These are phyloP conservation scores for Gallirallus australis DNA, from an alignment of 2,797 vertebrate species.

Conservation along the genomic window DNA sequence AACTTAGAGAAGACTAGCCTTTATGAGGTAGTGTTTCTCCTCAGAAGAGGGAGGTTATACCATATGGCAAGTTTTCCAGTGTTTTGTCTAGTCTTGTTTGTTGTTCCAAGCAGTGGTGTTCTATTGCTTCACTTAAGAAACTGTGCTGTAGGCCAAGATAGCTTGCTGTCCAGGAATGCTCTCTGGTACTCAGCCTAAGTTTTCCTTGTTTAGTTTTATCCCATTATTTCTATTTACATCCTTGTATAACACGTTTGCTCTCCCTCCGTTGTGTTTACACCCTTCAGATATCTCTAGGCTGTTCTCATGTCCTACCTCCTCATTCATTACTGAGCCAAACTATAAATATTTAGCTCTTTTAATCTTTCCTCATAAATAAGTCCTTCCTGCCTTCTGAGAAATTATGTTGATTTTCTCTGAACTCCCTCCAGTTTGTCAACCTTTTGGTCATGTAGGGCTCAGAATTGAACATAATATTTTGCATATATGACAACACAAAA, in stretches of 20 bases:
- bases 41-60: neutral
- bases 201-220: slow-evolving; percentile 51
- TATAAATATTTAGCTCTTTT: slow-evolving; percentile 71
- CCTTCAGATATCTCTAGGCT: slow-evolving; percentile 30
- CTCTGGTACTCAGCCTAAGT: neutral
- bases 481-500: neutral
- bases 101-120: slow-evolving; percentile 2
- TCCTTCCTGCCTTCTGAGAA: slow-evolving; percentile 66
- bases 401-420: slow-evolving; percentile 48
- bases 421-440: slow-evolving; percentile 61
- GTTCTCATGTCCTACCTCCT: slow-evolving; percentile 60
- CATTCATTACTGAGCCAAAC: slow-evolving; percentile 60
- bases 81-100: slow-evolving; percentile 31
- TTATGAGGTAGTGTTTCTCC: neutral
- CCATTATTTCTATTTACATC: slow-evolving; percentile 53
- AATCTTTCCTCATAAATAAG: slow-evolving; percentile 65
- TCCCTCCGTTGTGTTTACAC: slow-evolving; percentile 46
- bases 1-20: neutral
- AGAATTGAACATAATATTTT: neutral
- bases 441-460: neutral
- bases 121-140: slow-evolving; percentile 12
- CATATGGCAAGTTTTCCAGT: slow-evolving; percentile 5
- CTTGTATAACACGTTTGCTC: slow-evolving; percentile 23
- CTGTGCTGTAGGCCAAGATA: neutral
- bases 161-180: slow-evolving; percentile 32